Evolutionary conservation across 2,888 invertebrate genomes (phyloP), one percentile per base, ranked within the genome.

Genomic region (Boloria euphrosyne): DNA sequence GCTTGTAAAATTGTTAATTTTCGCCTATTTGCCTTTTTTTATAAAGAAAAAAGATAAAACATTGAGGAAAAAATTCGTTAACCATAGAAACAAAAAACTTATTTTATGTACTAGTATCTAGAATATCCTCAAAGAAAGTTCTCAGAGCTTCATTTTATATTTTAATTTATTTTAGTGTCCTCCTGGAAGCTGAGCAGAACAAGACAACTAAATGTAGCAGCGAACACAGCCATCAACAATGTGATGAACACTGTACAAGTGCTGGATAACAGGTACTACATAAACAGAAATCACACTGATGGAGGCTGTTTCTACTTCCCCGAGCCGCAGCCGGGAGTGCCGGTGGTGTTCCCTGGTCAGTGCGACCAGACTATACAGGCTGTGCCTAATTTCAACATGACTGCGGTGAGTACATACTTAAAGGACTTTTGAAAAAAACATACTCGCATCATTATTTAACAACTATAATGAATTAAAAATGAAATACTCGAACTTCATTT

Each of bases 121-220:
- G 6, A 1, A 5, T 31, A 31, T 7, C 31, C 6, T 31, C 7
- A 7, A 31, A 31, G 6, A 31, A 31, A 31, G 6, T 31, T 31
- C 7, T 7, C 31, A 31, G 31, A 31, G 71, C 47, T 47, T 22
- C 14, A 14, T n/a, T 10, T 22, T 22, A 22, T 13, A 27, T 50
- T 17, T 17, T n/a, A 13, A n/a, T 13, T 54, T 46, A 47, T 6
- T 76, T n/a, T 74, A 89, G 89, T 89, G 2, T 71, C 74, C 18
- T 82, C 81, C 27, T 89, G 89, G 89, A 89, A 88, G 65, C 71
- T 89, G 0, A 86, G 89, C 67, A 80, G 85, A 73, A 74, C 76
- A 0, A 85, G 76, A 50, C 50, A 76, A 3, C 66, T 89, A 18
- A 38, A 78, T 2, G 0, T 68, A 4, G 38, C 13, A 4, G 2